Evolutionary conservation across 1,140 invertebrate species (phyloP).

Genomic region (Drosophila mayri): DNA sequence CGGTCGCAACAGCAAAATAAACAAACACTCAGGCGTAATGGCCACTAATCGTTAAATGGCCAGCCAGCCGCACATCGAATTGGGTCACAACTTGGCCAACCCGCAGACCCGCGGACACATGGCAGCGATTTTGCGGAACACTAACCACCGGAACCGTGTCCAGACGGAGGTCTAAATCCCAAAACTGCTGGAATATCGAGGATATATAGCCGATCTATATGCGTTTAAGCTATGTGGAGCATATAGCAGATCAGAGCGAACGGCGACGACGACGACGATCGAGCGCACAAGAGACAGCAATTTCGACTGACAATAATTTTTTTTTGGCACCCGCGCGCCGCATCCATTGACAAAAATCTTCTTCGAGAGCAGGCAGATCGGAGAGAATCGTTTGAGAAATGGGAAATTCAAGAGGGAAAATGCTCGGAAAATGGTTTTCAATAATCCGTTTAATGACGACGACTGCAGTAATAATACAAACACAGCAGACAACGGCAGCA

Average conservation of each 20-base stretch:
- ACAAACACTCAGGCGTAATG: conserved; percentile 70
- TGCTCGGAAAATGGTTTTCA: conserved; percentile 40
- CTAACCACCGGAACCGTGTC: not conserved
- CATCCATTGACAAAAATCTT: conserved; percentile 60
- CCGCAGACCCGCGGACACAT: conserved; percentile 26
- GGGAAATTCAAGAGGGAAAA: conserved; percentile 33
- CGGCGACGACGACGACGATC: conserved; percentile 44
- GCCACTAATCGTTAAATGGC: conserved; percentile 53
- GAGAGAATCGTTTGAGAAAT: conserved; percentile 30
- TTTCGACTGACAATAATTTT: conserved; percentile 81
- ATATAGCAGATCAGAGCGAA: conserved; percentile 18
- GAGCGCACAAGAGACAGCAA: conserved; percentile 77
- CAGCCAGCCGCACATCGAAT: conserved; percentile 21
- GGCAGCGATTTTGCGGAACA: conserved; percentile 27
- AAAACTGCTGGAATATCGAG: conserved; percentile 20
- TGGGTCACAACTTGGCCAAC: conserved; percentile 33
- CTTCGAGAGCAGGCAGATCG: conserved; percentile 19
- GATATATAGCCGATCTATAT: conserved; percentile 1
- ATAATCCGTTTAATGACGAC: conserved; percentile 31
- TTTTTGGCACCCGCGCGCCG: conserved; percentile 77
- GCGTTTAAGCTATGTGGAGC: conserved; percentile 26
- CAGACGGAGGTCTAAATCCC: not conserved
- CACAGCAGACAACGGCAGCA: conserved; percentile 3
- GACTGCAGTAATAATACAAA: conserved; percentile 27
- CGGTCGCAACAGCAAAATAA: conserved; percentile 53